These are phyloP conservation scores for Novumbra hubbsi DNA, from an alignment of 2,797 vertebrate genomes.

Conservation along the genomic window DNA sequence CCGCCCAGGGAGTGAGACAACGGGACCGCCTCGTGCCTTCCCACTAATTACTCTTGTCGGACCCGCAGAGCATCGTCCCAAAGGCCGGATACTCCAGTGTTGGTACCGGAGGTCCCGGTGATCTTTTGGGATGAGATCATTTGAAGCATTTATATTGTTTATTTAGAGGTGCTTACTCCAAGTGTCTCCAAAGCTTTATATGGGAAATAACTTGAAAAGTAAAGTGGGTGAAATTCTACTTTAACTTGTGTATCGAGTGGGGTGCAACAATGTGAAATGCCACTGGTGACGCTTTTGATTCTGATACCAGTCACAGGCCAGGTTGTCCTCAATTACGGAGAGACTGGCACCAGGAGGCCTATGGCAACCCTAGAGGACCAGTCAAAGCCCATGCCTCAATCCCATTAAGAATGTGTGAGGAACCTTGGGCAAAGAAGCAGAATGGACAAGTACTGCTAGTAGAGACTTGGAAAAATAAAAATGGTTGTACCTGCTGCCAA, in stretches of 20 bases:
- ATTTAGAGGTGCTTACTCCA: neutral
- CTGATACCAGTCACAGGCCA: neutral
- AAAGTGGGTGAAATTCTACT: no score
- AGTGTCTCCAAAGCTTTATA: neutral
- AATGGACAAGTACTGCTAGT: no score
- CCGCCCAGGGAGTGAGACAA: conserved; percentile 24
- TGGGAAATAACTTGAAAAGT: no score
- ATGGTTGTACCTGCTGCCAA: no score
- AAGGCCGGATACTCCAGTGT: conserved; percentile 10
- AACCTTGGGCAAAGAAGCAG: no score
- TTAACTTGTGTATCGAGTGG: no score
- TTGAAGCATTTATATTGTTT: neutral
- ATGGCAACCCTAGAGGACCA: no score
- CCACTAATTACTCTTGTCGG: conserved; percentile 23
- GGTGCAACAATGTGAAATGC: no score
- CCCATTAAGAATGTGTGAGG: no score
- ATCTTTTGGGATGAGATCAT: conserved; percentile 2
- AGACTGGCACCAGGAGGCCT: no score
- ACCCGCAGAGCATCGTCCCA: conserved; percentile 23
- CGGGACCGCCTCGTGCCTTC: conserved; percentile 28
- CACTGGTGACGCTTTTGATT: neutral
- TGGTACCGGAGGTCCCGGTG: conserved; percentile 31
- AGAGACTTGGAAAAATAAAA: no score
- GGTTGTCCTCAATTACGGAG: neutral
- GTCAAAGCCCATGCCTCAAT: no score